Base-by-base conservation (phyloP, 2,888 invertebrate genomes). In the Gibbula magus region DNA sequence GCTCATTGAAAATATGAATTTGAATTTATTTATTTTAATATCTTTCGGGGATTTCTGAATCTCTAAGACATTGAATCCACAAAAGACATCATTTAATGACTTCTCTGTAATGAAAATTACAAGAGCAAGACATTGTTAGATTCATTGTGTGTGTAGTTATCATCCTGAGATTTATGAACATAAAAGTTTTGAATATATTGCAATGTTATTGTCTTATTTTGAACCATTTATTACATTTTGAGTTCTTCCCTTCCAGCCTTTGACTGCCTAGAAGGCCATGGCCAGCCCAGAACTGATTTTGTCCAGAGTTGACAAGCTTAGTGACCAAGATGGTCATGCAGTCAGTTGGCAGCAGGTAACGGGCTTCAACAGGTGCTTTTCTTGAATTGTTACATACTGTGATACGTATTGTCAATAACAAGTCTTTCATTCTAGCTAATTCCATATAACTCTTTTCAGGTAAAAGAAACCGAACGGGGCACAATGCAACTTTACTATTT, bases 61-160 rank as follows among this genome's bases (percentile, higher is more conserved):
- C n/a, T n/a, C n/a, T n/a, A 18, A 25, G 29, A 67, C 8, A 25
- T 0, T n/a, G 67, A 81, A 76, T 79, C 76, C 67, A 52, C 45
- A 82, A 35, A 25, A 79, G n/a, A 39, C 66, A 67, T 78, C 54
- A 67, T 16, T 80, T 16, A 35, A 51, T 13, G 32, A 66, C 20
- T 25, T 29, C 32, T 29, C 5, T 32, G 20, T 35, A 67, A 25
- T 29, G 67, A 22, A 67, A 35, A 66, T 32, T 32, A 67, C 18
- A 18, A n/a, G 18, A 18, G 32, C 8, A 7, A 25, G 16, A 32
- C 4, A 67, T 7, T 20, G 18, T 67, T 25, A 29, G 29, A 67
- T 67, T 67, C 7, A 67, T 45, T 35, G 13, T 45, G 45, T 45
- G n/a, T 10, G 45, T 45, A 45, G 8, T 4, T 45, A 45, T 13